Evolutionary conservation across 2,888 invertebrate genomes (phyloP).

Genomic region (Plagodis pulveraria): DNA sequence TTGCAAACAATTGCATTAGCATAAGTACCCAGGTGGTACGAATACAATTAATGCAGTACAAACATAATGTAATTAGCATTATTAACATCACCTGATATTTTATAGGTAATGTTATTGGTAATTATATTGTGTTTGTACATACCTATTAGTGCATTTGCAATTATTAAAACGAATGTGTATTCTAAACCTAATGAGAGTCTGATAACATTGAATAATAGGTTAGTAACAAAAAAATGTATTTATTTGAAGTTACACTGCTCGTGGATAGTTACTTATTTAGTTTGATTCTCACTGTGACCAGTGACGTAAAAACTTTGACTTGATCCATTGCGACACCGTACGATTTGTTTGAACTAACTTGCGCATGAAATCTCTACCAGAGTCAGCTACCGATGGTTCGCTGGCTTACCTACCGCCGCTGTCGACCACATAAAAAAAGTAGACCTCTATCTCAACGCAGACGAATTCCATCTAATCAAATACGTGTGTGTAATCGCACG

Average conservation of each 20-base stretch:
- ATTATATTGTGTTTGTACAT: no score
- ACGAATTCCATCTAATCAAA: conserved; percentile 80
- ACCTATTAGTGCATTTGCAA: no score
- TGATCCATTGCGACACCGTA: conserved; percentile 77
- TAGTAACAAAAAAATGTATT: no score
- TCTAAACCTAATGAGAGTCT: no score
- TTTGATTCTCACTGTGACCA: conserved; percentile 48
- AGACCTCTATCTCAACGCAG: conserved; percentile 71
- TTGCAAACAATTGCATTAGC: no score
- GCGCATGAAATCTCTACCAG: conserved; percentile 75
- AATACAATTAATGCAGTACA: no score
- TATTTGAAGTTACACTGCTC: not conserved
- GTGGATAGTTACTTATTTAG: not conserved
- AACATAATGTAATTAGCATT: no score
- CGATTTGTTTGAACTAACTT: conserved; percentile 84
- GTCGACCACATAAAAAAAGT: conserved; percentile 66
- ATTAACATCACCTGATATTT: no score
- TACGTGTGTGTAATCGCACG: conserved; percentile 80
- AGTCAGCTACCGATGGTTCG: conserved; percentile 83
- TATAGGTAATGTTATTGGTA: no score
- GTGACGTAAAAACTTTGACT: conserved; percentile 66
- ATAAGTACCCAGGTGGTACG: no score
- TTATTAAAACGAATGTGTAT: no score
- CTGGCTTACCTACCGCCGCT: conserved; percentile 81
- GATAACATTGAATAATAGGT: no score